Base-by-base conservation (phyloP, 2,888 invertebrate genomes). In the Hybos culiciformis region DNA sequence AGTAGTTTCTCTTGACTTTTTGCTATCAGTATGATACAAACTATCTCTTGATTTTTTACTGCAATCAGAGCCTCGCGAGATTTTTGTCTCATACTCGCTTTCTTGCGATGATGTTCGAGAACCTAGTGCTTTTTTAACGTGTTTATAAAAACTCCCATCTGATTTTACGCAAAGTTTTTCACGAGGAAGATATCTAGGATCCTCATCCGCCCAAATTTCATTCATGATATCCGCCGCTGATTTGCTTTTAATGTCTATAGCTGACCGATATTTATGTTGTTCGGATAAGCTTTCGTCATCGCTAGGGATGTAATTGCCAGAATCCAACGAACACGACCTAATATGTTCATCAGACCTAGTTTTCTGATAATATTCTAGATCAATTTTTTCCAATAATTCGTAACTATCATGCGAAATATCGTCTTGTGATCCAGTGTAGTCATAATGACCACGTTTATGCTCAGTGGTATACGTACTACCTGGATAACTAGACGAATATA, bases 361-460 rank as follows among this genome's bases (percentile, higher is more conserved):
- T 37, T 59, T 59, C 31, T 58, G 57, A 46, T 62, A 63, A 52
- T 62, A 58, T 45, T 61, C 63, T 46, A 60, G 58, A 44, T 66
- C 80, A 46, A 80, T 80, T 58, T 82, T 80, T 61, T 87, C 86
- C 47, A 87, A 69, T 19, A 88, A 67, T 61, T 88, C 88, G 62
- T 88, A 88, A 55, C 86, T 87, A 62, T 88, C 88, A 62, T 88
- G 87, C 24, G 87, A 85, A 23, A 87, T 69, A 66, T 88, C 87
- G 60, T 87, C 87, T 61, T 86, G 86, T 9, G 86, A 86, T 50
- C 77, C 80, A 46, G 72, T 71, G 38, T 56, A 65, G 46, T 64
- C 63, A 8, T 62, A 47, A 20, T 62, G 59, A 44, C 78, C 75
- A 37, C 54, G 60, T 23, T 52, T 50, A 26, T 56, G 55, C 42